phyloP scores from a whole-genome alignment of 2,888 invertebrate species.

The Synergus itoensis region DNA sequence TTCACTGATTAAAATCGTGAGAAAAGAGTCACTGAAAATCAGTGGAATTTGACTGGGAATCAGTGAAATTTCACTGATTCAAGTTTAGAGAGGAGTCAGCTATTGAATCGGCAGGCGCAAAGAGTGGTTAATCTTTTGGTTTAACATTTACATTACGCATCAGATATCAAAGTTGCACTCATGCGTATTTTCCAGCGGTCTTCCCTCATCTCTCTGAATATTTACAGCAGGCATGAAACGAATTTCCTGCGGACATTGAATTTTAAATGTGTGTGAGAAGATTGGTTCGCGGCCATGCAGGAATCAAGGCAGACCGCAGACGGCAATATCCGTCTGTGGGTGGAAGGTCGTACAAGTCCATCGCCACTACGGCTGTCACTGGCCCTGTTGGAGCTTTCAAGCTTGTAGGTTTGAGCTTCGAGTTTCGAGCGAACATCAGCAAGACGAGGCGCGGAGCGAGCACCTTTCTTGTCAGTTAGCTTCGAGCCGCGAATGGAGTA shows the following conservation, averaged over 20 bases:
- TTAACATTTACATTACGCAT: conserved; percentile 24
- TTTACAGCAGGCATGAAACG: conserved; percentile 24
- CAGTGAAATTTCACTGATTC: no score
- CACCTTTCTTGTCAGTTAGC: conserved; percentile 64
- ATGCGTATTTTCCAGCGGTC: not conserved
- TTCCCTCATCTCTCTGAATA: conserved; percentile 1
- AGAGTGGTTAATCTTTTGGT: conserved; percentile 30
- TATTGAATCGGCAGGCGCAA: conserved; percentile 15
- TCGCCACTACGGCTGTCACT: conserved; percentile 39
- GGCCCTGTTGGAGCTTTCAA: conserved; percentile 23
- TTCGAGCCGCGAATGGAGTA: conserved; percentile 66
- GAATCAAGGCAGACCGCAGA: conserved; percentile 19
- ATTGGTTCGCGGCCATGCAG: conserved; percentile 21
- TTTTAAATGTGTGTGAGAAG: conserved; percentile 9
- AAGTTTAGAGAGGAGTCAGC: no score
- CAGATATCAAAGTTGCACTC: not conserved
- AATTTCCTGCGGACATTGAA: conserved; percentile 39
- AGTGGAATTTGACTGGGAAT: no score
- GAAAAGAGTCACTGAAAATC: no score
- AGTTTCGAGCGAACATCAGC: conserved; percentile 16
- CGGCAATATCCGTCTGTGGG: conserved; percentile 41
- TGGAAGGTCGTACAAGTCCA: conserved; percentile 39
- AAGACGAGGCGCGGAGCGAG: conserved; percentile 43
- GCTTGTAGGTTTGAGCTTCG: conserved; percentile 19
- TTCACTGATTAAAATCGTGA: no score